Percentiles rank a stretch among this genome's conserved stretches.
Evolutionary conservation across 2,113 vertebrate genomes (phyloP).

Genomic region (Zeus faber): DNA sequence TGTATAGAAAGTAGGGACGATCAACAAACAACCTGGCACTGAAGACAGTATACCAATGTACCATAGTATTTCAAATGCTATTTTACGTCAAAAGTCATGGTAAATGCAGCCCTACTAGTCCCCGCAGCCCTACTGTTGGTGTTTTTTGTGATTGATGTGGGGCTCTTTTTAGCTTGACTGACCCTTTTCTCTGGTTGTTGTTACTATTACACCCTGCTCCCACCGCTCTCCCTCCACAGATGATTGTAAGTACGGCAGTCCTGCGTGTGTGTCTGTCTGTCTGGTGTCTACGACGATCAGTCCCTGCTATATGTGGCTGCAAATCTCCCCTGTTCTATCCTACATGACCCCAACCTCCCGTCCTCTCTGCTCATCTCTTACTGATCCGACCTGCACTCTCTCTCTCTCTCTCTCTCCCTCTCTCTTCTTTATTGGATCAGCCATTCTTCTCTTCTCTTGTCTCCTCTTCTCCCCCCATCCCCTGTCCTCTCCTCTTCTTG

Average conservation of each 20-base stretch:
- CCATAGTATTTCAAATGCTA: too few relatives aligned
- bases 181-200: slow-evolving; percentile 81
- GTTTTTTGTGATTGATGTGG: slow-evolving; percentile 69
- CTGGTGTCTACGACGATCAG: slow-evolving; percentile 79
- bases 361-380: slow-evolving; percentile 35
- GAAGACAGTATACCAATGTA: too few relatives aligned
- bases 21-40: too few relatives aligned
- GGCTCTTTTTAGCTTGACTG: slow-evolving; percentile 81
- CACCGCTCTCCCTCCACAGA: slow-evolving; percentile 84
- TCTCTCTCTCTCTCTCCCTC: slow-evolving; percentile 3
- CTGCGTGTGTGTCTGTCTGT: slow-evolving; percentile 92
- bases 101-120: neutral
- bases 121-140: neutral
- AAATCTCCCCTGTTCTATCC: slow-evolving; percentile 53
- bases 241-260: slow-evolving; percentile 99
- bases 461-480: slow-evolving; percentile 3
- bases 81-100: neutral
- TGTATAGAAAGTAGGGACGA: too few relatives aligned
- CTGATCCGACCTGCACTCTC: slow-evolving; percentile 46
- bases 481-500: slow-evolving; percentile 5
- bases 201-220: slow-evolving; percentile 78
- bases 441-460: slow-evolving; percentile 5
- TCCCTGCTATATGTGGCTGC: slow-evolving; percentile 86
- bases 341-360: slow-evolving; percentile 45
- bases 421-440: too few relatives aligned